Base-by-base conservation (phyloP, 2,888 invertebrate species). In the Danaus chrysippus region DNA sequence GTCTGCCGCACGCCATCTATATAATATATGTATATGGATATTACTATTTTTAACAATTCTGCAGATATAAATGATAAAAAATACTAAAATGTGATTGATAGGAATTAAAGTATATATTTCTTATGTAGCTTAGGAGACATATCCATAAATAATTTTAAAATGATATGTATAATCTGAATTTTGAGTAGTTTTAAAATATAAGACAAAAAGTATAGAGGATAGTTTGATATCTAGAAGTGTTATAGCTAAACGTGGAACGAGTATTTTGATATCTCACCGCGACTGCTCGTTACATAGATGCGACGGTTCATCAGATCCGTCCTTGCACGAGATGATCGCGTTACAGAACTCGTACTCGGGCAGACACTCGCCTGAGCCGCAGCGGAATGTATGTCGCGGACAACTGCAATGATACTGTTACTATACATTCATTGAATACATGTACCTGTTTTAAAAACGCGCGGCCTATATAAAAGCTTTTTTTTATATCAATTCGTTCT, bases 261-360 rank as follows among this genome's bases (percentile, higher is more conserved):
- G 23, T 19, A 10, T 54, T 42, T 41, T 44, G 41, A 17, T 54
- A 13, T 9, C 13, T 67, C 77, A 91, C 91, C 91, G 88, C 54
- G 91, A 92, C 67, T 93, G 91, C 66, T 93, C 93, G 69, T 93
- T 92, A 79, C 96, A 96, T 15, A 95, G 91, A 76, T 94, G 94
- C n/a, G 94, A 93, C 0, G 96, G 95, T 81, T 97, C 97, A 79
- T 97, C 97, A 65, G 96, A 96, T n/a, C 94, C 96, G 82, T 97
- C 97, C 71, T 94, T 93, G 84, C 97, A 97, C 65, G 95, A 94
- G 58, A 96, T 93, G 61, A 97, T 95, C 6, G 97, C 96, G 85
- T 98, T 97, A 84, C 97, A 98, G 86, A 97, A 97, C 82, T 96
- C 96, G 78, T 96, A 97, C 76, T 96, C 97, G 0, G 97, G 97